A percentile compares a stretch with the other conserved stretches of the same genome.
Evolutionary conservation across 1,140 invertebrate genomes (phyloP).

Genomic region (Apis dorsata): DNA sequence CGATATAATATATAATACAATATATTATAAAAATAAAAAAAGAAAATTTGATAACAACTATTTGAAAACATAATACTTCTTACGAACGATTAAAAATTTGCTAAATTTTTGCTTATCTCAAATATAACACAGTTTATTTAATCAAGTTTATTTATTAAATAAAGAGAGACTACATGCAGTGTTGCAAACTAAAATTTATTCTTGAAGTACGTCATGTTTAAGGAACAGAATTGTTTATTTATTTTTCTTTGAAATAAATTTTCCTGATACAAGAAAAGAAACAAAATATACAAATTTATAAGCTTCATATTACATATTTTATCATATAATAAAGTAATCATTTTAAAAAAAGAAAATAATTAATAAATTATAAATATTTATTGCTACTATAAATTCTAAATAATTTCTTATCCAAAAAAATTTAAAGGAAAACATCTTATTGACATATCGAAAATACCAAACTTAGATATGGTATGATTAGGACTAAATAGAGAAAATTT

Average conservation of each 20-base stretch:
- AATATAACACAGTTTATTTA: neutral
- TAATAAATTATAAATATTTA: too few relatives aligned
- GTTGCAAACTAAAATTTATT: neutral
- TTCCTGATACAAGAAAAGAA: neutral
- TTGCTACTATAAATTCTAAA: neutral
- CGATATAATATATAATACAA: too few relatives aligned
- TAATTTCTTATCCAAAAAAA: neutral
- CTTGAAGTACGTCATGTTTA: neutral
- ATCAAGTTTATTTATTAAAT: neutral
- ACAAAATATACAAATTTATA: neutral
- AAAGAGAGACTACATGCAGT: neutral
- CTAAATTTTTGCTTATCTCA: neutral
- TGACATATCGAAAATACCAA: neutral
- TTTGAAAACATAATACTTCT: too few relatives aligned
- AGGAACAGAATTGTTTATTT: neutral
- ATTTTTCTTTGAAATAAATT: neutral
- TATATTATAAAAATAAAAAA: too few relatives aligned
- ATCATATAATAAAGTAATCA: too few relatives aligned
- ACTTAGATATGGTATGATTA: neutral
- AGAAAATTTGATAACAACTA: too few relatives aligned
- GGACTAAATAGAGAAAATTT: conserved; percentile 2
- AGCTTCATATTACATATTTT: too few relatives aligned
- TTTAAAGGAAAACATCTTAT: neutral
- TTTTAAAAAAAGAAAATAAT: too few relatives aligned
- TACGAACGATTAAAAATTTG: neutral